Evolutionary conservation across 2,113 vertebrate species (phyloP).

Genomic region (Hydrochoerus hydrochaeris): DNA sequence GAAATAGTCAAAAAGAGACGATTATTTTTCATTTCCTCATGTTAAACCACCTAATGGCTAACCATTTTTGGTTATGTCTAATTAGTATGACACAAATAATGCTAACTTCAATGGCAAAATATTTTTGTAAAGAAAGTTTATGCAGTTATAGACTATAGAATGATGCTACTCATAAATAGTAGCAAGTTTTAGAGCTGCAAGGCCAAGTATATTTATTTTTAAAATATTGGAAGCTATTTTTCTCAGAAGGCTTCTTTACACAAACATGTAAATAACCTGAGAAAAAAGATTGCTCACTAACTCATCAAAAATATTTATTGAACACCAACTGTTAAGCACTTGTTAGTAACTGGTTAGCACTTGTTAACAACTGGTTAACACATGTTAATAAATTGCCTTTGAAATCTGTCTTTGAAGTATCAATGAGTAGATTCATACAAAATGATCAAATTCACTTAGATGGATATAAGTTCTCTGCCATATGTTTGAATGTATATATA

Average conservation of each 20-base stretch:
- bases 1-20: not conserved
- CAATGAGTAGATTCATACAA: not conserved
- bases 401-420: not conserved
- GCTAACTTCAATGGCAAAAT: conserved; percentile 45
- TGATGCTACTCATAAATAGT: not conserved
- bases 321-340: not conserved
- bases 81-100: conserved; percentile 40
- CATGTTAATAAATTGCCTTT: conserved; percentile 32
- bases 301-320: not conserved
- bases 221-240: conserved; percentile 29
- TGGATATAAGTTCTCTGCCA: conserved; percentile 1
- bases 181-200: not conserved
- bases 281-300: not conserved
- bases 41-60: not conserved
- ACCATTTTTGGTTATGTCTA: conserved; percentile 17
- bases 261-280: not conserved
- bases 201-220: not conserved
- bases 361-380: not conserved
- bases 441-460: not conserved
- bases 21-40: conserved; percentile 13
- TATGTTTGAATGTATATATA: not conserved
- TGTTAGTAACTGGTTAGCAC: not conserved
- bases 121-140: conserved; percentile 18
- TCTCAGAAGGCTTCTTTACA: not conserved
- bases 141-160: conserved; percentile 35